Evolutionary conservation across 1,140 invertebrate genomes (phyloP).

Genomic region (Hyposmocoma kahamanoa): DNA sequence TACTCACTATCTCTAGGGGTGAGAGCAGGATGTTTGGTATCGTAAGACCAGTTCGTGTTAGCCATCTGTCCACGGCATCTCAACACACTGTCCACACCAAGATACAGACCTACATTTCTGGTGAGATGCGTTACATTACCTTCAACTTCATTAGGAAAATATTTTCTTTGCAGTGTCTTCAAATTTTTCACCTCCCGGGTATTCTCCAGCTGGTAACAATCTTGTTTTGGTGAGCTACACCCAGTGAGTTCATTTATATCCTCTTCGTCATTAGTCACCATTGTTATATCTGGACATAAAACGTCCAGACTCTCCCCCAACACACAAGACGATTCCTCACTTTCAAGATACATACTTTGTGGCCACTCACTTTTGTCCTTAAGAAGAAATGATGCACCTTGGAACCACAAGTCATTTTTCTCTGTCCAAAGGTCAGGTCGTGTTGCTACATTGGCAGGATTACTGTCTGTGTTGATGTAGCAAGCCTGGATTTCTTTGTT

Average conservation of each 20-base stretch:
- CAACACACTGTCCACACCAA: neutral
- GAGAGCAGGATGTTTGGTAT: slow-evolving; percentile 8
- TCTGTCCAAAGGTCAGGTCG: neutral
- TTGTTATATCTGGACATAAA: slow-evolving; percentile 1
- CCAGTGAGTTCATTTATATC: neutral
- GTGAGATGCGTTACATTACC: neutral
- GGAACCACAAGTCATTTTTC: slow-evolving; percentile 4
- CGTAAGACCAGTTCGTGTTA: neutral
- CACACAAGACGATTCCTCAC: neutral
- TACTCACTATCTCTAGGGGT: slow-evolving; percentile 3
- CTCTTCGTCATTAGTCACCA: slow-evolving; percentile 1
- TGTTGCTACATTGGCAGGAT: slow-evolving; percentile 9
- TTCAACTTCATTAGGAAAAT: neutral
- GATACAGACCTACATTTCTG: neutral
- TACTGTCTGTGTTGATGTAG: neutral
- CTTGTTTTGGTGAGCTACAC: too few relatives aligned
- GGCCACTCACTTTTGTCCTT: neutral
- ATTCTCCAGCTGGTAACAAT: too few relatives aligned
- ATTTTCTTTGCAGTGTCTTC: slow-evolving; percentile 4
- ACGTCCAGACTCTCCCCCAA: slow-evolving; percentile 3
- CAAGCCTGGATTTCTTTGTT: neutral
- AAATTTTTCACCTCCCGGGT: slow-evolving; percentile 2
- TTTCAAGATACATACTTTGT: neutral
- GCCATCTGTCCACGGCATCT: slow-evolving; percentile 5
- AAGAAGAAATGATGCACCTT: neutral